A percentile compares a stretch with the other conserved stretches of the same genome.
These are phyloP conservation scores for Adelosebastes latens DNA, from an alignment of 2,797 vertebrate genomes.

Conservation along the genomic window DNA sequence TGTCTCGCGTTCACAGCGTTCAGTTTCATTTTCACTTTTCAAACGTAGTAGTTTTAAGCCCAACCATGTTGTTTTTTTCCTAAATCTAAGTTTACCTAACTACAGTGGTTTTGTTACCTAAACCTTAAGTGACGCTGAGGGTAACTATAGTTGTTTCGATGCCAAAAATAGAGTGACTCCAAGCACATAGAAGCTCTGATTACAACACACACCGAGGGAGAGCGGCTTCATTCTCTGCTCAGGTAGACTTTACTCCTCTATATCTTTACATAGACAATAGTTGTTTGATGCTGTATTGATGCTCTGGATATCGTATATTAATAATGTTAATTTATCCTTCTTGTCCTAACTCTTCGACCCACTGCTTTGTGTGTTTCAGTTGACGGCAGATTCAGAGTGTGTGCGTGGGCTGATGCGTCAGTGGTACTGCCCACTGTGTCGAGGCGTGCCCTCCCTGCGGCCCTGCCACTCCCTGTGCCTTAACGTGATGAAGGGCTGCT, in stretches of 20 bases:
- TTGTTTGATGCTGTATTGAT: not conserved
- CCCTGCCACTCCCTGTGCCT: conserved; percentile 90
- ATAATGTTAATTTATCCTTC: not conserved
- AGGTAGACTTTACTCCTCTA: too few species aligned
- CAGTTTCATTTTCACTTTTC: too few species aligned
- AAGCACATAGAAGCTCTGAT: too few species aligned
- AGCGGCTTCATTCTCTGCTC: too few species aligned
- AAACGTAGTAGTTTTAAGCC: too few species aligned
- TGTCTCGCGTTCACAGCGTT: too few species aligned
- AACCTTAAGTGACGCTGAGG: too few species aligned
- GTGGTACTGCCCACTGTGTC: conserved; percentile 90
- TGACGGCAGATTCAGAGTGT: conserved; percentile 81
- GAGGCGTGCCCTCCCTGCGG: conserved; percentile 84
- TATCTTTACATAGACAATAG: not conserved
- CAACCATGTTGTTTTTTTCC: too few species aligned
- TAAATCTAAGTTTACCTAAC: too few species aligned
- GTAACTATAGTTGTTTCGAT: too few species aligned
- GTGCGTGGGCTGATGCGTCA: conserved; percentile 89
- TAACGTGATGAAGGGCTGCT: conserved; percentile 92
- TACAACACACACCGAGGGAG: too few species aligned
- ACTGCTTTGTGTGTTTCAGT: conserved; percentile 50
- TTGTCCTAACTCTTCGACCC: not conserved
- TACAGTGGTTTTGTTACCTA: too few species aligned
- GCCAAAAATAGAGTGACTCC: rapidly evolving
- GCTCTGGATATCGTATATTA: not conserved